These are phyloP conservation scores for Caenorhabditis sp. DNA, from an alignment of 2,888 invertebrate species.

Conservation along the genomic window DNA sequence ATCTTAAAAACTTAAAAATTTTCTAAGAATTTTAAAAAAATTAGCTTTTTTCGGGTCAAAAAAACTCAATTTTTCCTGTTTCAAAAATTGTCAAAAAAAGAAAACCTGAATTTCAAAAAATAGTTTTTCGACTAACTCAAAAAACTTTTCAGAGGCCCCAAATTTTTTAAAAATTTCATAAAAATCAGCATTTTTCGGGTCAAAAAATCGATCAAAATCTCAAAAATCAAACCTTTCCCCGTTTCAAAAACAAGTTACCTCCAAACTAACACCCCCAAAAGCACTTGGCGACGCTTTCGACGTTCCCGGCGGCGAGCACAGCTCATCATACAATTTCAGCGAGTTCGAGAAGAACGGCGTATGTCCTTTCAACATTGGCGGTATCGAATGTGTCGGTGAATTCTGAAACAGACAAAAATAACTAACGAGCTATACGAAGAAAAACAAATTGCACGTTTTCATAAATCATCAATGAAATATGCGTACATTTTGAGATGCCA, in stretches of 20 bases:
- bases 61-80: too few species aligned
- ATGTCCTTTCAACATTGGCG: conserved; percentile 56
- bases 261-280: conserved; percentile 42
- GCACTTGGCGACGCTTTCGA: conserved; percentile 30
- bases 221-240: neutral
- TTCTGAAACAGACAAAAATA: conserved; percentile 23
- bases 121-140: too few species aligned
- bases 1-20: too few species aligned
- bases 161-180: too few species aligned
- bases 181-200: too few species aligned
- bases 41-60: too few species aligned
- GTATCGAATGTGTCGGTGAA: conserved; percentile 49
- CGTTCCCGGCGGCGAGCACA: conserved; percentile 50
- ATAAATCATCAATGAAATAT: conserved; percentile 1
- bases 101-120: too few species aligned
- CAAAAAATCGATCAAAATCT: neutral
- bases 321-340: conserved; percentile 53
- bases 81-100: too few species aligned
- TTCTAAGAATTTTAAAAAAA: too few species aligned
- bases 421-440: neutral
- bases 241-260: conserved; percentile 23
- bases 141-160: too few species aligned
- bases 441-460: neutral
- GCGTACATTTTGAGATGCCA: neutral
- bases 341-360: conserved; percentile 56